Base-by-base conservation (phyloP, 2,888 invertebrate genomes). In the Drosophila flavopinicola region DNA sequence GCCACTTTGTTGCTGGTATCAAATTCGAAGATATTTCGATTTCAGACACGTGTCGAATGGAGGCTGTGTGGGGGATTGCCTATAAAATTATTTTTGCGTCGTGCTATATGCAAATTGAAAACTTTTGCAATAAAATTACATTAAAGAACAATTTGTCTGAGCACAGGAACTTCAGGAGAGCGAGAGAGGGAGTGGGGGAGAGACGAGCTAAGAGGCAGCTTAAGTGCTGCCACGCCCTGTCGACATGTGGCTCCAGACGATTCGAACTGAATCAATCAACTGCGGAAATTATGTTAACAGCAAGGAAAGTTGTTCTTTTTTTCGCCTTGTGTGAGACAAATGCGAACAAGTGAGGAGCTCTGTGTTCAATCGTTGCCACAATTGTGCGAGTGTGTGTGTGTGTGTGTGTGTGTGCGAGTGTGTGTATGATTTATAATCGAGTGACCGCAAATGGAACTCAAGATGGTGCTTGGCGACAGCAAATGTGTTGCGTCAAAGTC, bases 61-160 rank as follows among this genome's bases (percentile, higher is more conserved):
- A 20, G 58, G 38, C 49, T 58, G 49, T 39, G 25, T 17, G 29
- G 9, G 10, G 51, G 44, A 49, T 17, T 32, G 58, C 51, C 51
- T 56, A 42, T 58, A 52, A 35, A 37, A 47, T 48, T 61, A 51
- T 59, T 54, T 35, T 25, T 47, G 49, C 63, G 51, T 64, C 58
- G 52, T 66, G 65, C 70, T 70, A 75, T 71, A 85, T 82, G 86
- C 69, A 84, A 84, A 85, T 71, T 75, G 78, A 77, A 85, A 85
- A 85, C 69, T 85, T 85, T 86, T 75, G 73, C 77, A 78, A 80
- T 84, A 84, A 75, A 86, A 84, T 82, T 74, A 80, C 74, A 84
- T 84, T 86, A 86, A 85, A 86, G 77, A 72, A 73, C 85, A 86
- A 85, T 85, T 86, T 86, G 78, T 70, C 76, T 74, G 77, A 45